A percentile compares a stretch with the other conserved stretches of the same genome.
phyloP scores from a whole-genome alignment of 2,797 vertebrate genomes.

The Sebastes kiyomatsui region DNA sequence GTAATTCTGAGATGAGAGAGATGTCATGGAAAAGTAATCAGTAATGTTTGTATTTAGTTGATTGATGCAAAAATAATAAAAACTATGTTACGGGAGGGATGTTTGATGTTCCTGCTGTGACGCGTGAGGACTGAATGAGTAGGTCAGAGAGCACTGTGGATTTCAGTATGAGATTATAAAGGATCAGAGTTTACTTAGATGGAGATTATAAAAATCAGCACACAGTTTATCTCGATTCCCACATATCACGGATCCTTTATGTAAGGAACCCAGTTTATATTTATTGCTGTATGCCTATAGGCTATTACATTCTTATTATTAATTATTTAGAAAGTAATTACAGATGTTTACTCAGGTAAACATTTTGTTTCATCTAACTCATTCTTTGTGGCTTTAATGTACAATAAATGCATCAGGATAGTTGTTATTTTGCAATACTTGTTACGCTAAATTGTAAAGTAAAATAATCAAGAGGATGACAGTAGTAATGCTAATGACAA shows the following conservation, averaged over 20 bases:
- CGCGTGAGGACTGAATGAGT: slow-evolving; percentile 19
- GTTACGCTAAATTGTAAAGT: not conserved
- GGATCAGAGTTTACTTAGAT: slow-evolving; percentile 69
- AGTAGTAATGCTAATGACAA: not conserved
- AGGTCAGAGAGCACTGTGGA: slow-evolving; percentile 54
- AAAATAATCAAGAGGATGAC: slow-evolving; percentile 1
- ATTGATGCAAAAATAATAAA: slow-evolving; percentile 23
- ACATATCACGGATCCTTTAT: slow-evolving; percentile 39
- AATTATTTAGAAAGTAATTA: not conserved
- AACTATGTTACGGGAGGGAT: slow-evolving; percentile 3
- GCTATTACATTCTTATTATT: not conserved
- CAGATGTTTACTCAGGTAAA: not conserved
- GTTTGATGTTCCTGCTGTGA: slow-evolving; percentile 27
- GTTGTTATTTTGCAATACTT: not conserved
- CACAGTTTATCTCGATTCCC: slow-evolving; percentile 26
- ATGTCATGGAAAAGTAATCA: slow-evolving; percentile 21
- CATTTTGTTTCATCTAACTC: not conserved
- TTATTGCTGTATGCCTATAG: not conserved
- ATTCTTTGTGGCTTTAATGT: not conserved
- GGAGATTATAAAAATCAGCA: slow-evolving; percentile 69
- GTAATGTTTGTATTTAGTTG: not conserved
- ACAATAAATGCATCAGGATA: not conserved
- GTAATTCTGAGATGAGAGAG: slow-evolving; percentile 16
- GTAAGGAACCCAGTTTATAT: slow-evolving; percentile 20
- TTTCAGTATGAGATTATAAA: slow-evolving; percentile 72